Evolutionary conservation across 2,113 vertebrate genomes (phyloP), one percentile per base, ranked within the genome.

Genomic region (Phaethon lepturus): DNA sequence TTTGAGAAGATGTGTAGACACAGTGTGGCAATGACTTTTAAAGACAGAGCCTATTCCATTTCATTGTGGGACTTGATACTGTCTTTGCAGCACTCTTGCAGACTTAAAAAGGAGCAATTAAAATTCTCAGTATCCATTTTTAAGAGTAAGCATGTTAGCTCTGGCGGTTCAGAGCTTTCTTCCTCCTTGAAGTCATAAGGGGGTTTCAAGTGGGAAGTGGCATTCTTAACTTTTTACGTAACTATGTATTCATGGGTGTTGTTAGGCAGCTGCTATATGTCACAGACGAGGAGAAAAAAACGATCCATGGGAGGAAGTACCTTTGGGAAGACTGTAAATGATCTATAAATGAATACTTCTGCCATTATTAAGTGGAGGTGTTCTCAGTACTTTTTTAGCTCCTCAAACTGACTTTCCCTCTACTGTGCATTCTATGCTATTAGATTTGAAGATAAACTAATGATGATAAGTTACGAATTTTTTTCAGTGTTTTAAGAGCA

Each of bases 161-260:
- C 64, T 69, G 53, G 14, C 2, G 2, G 29, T 56, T 60, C 73
- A 72, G 60, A 14, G 28, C 16, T 56, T 79, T 47, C 44, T 86
- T 88, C 79, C 79, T 56, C 31, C 78, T 93, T 31, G 5, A 86
- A 92, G 35, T 72, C 64, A 9, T 11, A 66, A 96, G 86, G 86
- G 53, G 63, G 66, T 92, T 94, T 86, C 62, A 74, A 92, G 69
- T 76, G 86, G 67, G 94, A 95, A 95, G 62, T 62, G 26, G 5
- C 75, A 86, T 95, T 92, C 59, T 73, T 58, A 3, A 52, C 45
- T 40, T 24, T 20, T 26, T 18, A 40, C 0, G 1, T 83, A 50
- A 44, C 31, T 69, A 35, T 76, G 82, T 73, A 10, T 50, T 71
- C 40, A 4, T 29, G 40, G 40, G 22, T 88, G 6, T 55, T 88